Conservation (phyloP, 2,888 invertebrate species). For the Amblyteles armatorius region DNA sequence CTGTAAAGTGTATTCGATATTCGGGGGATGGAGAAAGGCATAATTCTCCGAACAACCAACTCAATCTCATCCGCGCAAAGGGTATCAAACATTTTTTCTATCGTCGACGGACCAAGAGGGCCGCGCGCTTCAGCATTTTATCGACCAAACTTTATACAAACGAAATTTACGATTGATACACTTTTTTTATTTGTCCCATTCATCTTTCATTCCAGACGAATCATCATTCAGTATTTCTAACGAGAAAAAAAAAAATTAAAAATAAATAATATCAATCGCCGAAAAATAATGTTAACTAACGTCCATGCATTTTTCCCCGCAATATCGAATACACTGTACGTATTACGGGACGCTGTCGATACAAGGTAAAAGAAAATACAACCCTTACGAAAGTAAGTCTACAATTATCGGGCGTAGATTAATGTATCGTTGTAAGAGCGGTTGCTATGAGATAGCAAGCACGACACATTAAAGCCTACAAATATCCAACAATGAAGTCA, state of each 20-base stretch:
- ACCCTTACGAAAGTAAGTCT: conserved; percentile 41
- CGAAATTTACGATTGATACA: conserved; percentile 9
- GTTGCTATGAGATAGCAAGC: conserved; percentile 58
- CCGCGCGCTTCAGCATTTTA: background rate
- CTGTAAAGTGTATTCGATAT: conserved; percentile 82
- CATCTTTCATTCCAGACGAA: background rate
- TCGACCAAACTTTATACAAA: conserved; percentile 27
- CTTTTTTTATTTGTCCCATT: background rate
- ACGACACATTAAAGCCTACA: conserved; percentile 28
- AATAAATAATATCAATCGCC: conserved; percentile 17
- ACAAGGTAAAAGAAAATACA: conserved; percentile 24
- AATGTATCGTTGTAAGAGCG: conserved; percentile 42
- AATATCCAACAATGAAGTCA: conserved; percentile 62
- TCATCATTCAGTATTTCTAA: conserved; percentile 7
- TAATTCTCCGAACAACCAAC: conserved; percentile 27
- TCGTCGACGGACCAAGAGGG: background rate
- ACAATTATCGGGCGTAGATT: conserved; percentile 39
- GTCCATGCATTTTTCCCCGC: conserved; percentile 38
- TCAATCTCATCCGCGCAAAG: background rate
- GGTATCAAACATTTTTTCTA: background rate
- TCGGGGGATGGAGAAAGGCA: conserved; percentile 75
- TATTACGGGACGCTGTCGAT: conserved; percentile 43
- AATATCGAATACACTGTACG: conserved; percentile 68
- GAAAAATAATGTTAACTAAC: conserved; percentile 48
- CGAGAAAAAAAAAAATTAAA: background rate